These are phyloP conservation scores for Eristalinus aeneus DNA, from an alignment of 2,888 invertebrate species.

Conservation along the genomic window DNA sequence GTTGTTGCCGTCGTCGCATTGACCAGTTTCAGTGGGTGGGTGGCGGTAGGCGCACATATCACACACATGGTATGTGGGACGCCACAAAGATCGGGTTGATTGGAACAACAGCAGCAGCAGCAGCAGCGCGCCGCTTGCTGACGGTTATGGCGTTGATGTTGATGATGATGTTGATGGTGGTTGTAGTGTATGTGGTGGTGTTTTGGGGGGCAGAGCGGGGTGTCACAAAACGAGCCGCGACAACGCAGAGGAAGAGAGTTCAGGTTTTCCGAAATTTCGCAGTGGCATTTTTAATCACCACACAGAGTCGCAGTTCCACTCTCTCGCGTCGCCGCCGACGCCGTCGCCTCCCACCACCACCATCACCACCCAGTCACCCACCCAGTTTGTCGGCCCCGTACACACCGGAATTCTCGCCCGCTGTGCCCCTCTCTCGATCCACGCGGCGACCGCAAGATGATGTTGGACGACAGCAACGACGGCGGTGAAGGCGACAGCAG, in stretches of 20 bases:
- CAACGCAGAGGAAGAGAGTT: slow-evolving; percentile 53
- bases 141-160: not conserved
- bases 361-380: not conserved
- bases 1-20: slow-evolving; percentile 32
- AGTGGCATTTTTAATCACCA: slow-evolving; percentile 48
- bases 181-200: not conserved
- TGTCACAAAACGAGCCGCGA: slow-evolving; percentile 28
- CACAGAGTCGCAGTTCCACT: not conserved
- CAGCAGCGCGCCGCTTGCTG: not conserved
- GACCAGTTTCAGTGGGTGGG: slow-evolving; percentile 64
- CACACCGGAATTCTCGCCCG: not conserved
- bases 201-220: not conserved
- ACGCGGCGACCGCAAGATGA: slow-evolving; percentile 11
- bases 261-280: slow-evolving; percentile 68
- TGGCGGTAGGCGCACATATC: slow-evolving; percentile 61
- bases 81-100: slow-evolving; percentile 55
- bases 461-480: too few relatives aligned
- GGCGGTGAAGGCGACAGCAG: not conserved
- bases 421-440: not conserved
- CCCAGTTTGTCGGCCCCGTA: not conserved
- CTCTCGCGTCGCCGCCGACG: not conserved
- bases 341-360: not conserved
- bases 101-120: slow-evolving; percentile 4
- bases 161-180: not conserved
- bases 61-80: slow-evolving; percentile 59